Conservation (phyloP, 2,797 vertebrate genomes). For the Lates japonicus region DNA sequence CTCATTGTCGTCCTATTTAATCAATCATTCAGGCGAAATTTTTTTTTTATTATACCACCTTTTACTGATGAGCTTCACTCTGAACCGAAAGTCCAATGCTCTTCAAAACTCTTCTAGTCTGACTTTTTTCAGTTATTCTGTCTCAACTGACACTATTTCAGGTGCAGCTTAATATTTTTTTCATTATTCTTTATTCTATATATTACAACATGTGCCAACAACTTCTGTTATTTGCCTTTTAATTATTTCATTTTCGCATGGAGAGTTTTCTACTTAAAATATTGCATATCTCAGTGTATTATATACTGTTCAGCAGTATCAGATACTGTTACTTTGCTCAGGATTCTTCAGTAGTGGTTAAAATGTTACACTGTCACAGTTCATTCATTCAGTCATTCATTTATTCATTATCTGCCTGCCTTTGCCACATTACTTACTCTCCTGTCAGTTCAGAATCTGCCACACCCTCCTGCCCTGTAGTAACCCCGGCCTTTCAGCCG, state of each 20-base stretch:
- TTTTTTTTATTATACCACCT: not conserved
- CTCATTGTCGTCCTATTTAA: not conserved
- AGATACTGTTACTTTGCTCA: not conserved
- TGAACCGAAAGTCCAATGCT: not conserved
- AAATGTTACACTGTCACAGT: not conserved
- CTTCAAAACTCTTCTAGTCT: not conserved
- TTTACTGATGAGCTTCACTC: not conserved
- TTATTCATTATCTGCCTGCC: not conserved
- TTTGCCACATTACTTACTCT: not conserved
- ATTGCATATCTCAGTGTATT: too few species aligned
- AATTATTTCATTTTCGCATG: too few species aligned
- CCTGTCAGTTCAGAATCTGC: too few species aligned
- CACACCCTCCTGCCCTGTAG: not conserved
- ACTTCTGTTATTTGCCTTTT: too few species aligned
- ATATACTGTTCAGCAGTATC: too few species aligned
- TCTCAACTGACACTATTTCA: slow-evolving; percentile 5
- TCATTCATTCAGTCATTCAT: not conserved
- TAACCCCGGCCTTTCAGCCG: not conserved
- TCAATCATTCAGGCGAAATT: too few species aligned
- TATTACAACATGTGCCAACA: too few species aligned
- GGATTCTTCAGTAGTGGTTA: not conserved
- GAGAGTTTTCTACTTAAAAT: too few species aligned
- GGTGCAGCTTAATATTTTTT: not conserved
- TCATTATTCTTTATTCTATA: not conserved
- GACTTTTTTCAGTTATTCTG: not conserved